Evolutionary conservation across 1,140 invertebrate species (phyloP).

Genomic region (Penaeus japonicus): DNA sequence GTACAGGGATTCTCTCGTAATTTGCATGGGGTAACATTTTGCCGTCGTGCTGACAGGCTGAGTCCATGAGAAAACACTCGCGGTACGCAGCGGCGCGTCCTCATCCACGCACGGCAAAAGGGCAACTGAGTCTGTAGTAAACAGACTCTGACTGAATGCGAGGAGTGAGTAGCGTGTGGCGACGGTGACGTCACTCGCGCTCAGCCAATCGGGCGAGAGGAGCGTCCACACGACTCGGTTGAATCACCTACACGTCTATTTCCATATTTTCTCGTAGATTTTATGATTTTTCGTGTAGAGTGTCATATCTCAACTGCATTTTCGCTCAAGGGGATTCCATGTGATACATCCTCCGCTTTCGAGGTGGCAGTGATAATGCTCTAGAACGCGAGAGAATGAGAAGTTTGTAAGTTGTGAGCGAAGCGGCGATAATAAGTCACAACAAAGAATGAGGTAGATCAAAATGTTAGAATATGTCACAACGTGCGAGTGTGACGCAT

Average conservation of each 20-base stretch:
- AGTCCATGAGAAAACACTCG: slow-evolving; percentile 41
- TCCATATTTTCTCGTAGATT: slow-evolving; percentile 41
- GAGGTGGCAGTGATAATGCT: too few species aligned
- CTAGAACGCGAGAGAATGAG: background rate
- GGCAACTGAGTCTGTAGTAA: slow-evolving; percentile 44
- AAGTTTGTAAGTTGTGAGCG: background rate
- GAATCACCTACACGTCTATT: background rate
- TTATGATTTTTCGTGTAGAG: slow-evolving; percentile 28
- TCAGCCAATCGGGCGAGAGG: background rate
- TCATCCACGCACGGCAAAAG: slow-evolving; percentile 37
- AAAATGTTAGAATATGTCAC: slow-evolving; percentile 35
- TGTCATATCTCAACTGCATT: background rate
- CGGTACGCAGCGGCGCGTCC: slow-evolving; percentile 1
- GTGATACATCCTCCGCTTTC: background rate
- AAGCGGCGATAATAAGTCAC: background rate
- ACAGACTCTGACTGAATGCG: slow-evolving; percentile 40
- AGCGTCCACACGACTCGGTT: background rate
- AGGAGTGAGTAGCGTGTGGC: slow-evolving; percentile 31
- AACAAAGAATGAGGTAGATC: too few species aligned
- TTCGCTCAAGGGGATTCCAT: background rate
- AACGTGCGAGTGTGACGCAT: slow-evolving; percentile 36
- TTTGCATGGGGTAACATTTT: slow-evolving; percentile 49
- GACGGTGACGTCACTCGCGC: slow-evolving; percentile 39
- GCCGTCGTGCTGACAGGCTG: slow-evolving; percentile 29
- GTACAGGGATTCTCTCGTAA: slow-evolving; percentile 40